These are phyloP conservation scores for Mustelus asterias DNA, from an alignment of 2,113 vertebrate species.

Conservation along the genomic window DNA sequence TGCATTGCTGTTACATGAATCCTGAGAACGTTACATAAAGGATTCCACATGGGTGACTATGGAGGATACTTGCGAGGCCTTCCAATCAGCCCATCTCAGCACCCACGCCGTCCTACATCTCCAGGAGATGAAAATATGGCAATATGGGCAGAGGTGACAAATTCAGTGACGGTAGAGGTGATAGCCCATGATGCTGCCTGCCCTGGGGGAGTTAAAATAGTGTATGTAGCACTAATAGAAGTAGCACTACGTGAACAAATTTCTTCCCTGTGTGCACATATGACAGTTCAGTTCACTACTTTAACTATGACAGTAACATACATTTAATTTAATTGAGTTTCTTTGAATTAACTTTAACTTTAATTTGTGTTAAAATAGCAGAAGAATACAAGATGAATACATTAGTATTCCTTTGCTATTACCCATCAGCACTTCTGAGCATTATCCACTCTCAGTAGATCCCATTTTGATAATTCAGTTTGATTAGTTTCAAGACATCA, in stretches of 20 bases:
- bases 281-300: not conserved
- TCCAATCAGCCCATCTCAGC: no score
- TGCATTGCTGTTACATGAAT: no score
- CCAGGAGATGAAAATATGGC: no score
- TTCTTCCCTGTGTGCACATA: not conserved
- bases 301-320: not conserved
- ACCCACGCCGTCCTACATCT: no score
- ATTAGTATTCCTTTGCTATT: not conserved
- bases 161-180: no score
- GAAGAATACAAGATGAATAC: not conserved
- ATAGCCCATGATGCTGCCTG: not conserved
- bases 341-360: not conserved
- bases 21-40: no score
- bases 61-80: no score
- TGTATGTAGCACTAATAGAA: not conserved
- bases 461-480: not conserved
- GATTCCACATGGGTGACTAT: no score
- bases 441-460: not conserved
- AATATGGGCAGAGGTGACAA: no score
- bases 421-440: not conserved
- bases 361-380: not conserved
- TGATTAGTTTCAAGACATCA: not conserved
- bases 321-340: not conserved
- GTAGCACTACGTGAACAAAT: not conserved
- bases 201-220: not conserved